Conservation (phyloP, 2,113 vertebrate species). For the Prietella phreatophila region DNA sequence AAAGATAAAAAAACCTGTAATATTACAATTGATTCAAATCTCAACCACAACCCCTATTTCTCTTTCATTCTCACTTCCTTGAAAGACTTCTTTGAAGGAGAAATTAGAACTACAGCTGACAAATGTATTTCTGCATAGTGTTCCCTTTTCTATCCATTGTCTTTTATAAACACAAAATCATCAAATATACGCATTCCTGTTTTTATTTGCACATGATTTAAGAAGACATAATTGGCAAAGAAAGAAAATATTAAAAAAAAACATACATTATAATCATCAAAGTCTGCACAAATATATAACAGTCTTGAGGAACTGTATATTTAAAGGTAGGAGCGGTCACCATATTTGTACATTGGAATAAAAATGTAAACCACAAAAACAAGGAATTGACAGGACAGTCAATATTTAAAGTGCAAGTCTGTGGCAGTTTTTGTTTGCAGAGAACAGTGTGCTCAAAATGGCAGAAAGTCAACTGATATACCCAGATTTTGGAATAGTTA, state of each 20-base stretch:
- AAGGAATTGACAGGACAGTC: slow-evolving; percentile 70
- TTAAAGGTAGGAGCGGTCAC: slow-evolving; percentile 82
- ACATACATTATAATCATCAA: slow-evolving; percentile 72
- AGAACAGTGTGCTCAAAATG: slow-evolving; percentile 61
- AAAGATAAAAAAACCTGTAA: slow-evolving; percentile 22
- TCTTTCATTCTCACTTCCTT: slow-evolving; percentile 43
- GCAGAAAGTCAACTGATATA: slow-evolving; percentile 59
- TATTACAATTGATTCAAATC: slow-evolving; percentile 37
- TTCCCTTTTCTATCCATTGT: slow-evolving; percentile 36
- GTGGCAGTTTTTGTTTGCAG: slow-evolving; percentile 74
- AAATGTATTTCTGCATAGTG: slow-evolving; percentile 53
- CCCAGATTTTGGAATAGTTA: slow-evolving; percentile 71
- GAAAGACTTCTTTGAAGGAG: slow-evolving; percentile 36
- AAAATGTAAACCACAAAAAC: slow-evolving; percentile 77
- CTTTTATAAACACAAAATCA: slow-evolving; percentile 29
- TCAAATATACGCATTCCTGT: slow-evolving; percentile 35
- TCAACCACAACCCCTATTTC: slow-evolving; percentile 43
- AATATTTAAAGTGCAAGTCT: slow-evolving; percentile 81
- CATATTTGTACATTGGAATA: slow-evolving; percentile 70
- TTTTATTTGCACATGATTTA: slow-evolving; percentile 65
- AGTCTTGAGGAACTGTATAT: slow-evolving; percentile 77
- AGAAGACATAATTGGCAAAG: slow-evolving; percentile 60
- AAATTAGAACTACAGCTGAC: slow-evolving; percentile 43
- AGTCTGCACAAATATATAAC: slow-evolving; percentile 74
- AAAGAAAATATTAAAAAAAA: slow-evolving; percentile 67